Evolutionary conservation across 2,797 vertebrate genomes (phyloP).

Genomic region (Argya squamiceps): DNA sequence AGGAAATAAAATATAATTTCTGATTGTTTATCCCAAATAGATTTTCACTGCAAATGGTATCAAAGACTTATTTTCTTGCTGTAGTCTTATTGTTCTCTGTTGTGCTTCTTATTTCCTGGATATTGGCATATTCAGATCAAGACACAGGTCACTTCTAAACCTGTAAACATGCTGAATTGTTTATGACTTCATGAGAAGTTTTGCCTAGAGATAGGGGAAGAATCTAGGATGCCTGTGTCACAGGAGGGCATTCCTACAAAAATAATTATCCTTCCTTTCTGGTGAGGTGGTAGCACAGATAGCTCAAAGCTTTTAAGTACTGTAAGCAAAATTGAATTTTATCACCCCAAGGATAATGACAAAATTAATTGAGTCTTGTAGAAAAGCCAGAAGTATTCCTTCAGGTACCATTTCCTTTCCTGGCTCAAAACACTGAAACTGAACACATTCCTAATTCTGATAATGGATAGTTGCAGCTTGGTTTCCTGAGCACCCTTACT

Average conservation of each 20-base stretch:
- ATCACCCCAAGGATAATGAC: background rate
- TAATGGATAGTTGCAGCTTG: background rate
- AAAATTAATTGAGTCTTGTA: background rate
- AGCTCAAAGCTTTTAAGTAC: background rate
- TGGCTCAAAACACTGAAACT: background rate
- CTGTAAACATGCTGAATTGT: background rate
- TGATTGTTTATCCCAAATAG: background rate
- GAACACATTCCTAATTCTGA: background rate
- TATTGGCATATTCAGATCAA: background rate
- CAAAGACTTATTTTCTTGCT: background rate
- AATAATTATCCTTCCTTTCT: background rate
- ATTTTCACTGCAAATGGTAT: background rate
- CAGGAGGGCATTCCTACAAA: background rate
- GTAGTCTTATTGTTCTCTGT: background rate
- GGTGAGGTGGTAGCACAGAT: background rate
- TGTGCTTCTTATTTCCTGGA: background rate
- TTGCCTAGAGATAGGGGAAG: background rate
- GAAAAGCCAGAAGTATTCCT: slow-evolving; percentile 7
- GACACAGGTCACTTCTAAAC: background rate
- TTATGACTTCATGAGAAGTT: background rate
- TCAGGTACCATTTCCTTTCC: background rate
- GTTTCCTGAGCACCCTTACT: background rate
- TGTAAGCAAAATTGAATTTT: background rate
- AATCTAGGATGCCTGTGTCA: background rate
- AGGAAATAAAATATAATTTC: background rate